Base-by-base conservation (phyloP, 2,113 vertebrate species). In the Hippocampus comes region DNA sequence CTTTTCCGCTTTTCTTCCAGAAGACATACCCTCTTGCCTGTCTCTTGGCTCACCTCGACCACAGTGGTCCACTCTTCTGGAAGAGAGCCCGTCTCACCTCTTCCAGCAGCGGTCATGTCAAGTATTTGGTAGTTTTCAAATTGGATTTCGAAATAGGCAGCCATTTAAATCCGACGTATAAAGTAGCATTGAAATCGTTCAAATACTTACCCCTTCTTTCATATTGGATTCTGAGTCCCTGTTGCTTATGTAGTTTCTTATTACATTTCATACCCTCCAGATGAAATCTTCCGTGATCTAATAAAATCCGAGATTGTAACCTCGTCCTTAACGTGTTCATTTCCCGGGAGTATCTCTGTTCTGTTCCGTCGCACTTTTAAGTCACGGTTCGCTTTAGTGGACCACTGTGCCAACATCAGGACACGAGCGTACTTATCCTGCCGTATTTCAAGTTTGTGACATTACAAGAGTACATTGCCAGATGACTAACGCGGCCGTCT, bases 401-500 rank as follows among this genome's bases (percentile, higher is more conserved):
- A 63, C 61, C 25, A 46, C 48, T 9, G 20, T 64, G 75, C 42
- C n/a, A 63, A 65, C 71, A 57, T 77, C 63, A 76, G 75, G 72
- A 74, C 49, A 71, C 71, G 25, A 34, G 41, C 78, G 51, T 74
- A 67, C 71, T 78, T 72, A 82, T 76, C 72, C 70, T 70, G 76
- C 83, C 78, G 78, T 55, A 77, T 77, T 78, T 76, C 27, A 51
- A 71, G 46, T 73, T 63, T 53, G 60, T 30, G 70, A 70, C 71
- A 68, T 76, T 74, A 76, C 70, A 61, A 57, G 70, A 56, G 63
- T 67, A 76, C 71, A 63, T 42, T 41, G 75, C 2, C 46, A 53
- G 74, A 73, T 53, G 71, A 83, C 82, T 78, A 70, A 59, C 72
- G 78, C 60, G 8, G 71, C 81, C 78, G 80, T 82, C 72, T 14